Evolutionary conservation across 1,140 invertebrate genomes (phyloP), one percentile per base, ranked within the genome.

Genomic region (Cherax quadricarinatus): DNA sequence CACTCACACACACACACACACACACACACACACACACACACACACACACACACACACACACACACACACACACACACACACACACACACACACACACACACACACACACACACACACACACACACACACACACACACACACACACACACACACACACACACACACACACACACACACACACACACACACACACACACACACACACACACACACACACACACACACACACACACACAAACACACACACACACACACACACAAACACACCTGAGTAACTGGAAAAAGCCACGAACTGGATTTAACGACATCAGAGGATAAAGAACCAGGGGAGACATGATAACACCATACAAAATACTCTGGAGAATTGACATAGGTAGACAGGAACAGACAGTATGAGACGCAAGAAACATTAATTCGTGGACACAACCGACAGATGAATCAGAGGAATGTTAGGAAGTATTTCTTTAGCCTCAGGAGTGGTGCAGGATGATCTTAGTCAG

Each of bases 11-110:
- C 73, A 78, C 73, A 78, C 73, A 78, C 73, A 78, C 73, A 78
- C 73, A 78, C 73, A 78, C 73, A 78, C 73, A 78, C 73, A 78
- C 73, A 78, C 73, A 78, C 73, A 78, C 73, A 78, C 73, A 78
- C 73, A 78, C 73, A 78, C 73, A 78, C 73, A 78, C 73, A 78
- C 73, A 78, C 73, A 78, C 73, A 78, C 73, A 78, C 73, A 78
- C 73, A 78, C 73, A 78, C 73, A 78, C 73, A 78, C 73, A 78
- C 73, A 78, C 73, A 78, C 73, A 78, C 73, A 78, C 73, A 78
- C 73, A 78, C 73, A 78, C 73, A 78, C 73, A 78, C 73, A 78
- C 73, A 78, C 73, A 78, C 73, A 78, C 73, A 78, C 73, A 78
- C 73, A 78, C 73, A 78, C 73, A 78, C 73, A 78, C 73, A 78